phyloP scores from a whole-genome alignment of 2,113 vertebrate species.

The Amblyopsis rosae region DNA sequence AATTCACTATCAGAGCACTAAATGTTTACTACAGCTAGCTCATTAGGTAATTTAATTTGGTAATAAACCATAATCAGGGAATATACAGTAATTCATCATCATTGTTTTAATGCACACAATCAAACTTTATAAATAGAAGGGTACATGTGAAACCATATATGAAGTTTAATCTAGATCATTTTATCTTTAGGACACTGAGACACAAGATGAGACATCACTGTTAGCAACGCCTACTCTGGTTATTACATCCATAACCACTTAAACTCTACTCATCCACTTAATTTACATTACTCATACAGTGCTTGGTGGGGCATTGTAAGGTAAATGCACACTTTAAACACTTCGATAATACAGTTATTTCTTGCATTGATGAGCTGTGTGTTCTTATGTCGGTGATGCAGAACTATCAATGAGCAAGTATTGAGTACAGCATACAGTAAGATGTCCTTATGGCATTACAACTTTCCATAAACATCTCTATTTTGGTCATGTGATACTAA shows the following conservation, averaged over 20 bases:
- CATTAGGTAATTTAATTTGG: no score
- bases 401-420: no score
- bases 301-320: neutral
- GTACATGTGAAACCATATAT: no score
- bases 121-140: no score
- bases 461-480: constrained; percentile 18
- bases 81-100: no score
- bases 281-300: neutral
- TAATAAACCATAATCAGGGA: no score
- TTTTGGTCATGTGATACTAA: constrained; percentile 1
- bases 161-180: no score
- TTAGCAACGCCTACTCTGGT: neutral
- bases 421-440: no score
- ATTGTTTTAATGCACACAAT: no score
- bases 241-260: constrained; percentile 17
- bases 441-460: neutral
- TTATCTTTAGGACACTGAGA: neutral
- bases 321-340: constrained; percentile 13
- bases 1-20: no score
- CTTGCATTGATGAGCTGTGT: constrained; percentile 41
- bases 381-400: neutral
- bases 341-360: neutral
- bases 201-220: neutral
- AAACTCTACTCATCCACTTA: constrained; percentile 7
- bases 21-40: no score